Conservation (phyloP, 2,113 vertebrate genomes). For the Silurus meridionalis region DNA sequence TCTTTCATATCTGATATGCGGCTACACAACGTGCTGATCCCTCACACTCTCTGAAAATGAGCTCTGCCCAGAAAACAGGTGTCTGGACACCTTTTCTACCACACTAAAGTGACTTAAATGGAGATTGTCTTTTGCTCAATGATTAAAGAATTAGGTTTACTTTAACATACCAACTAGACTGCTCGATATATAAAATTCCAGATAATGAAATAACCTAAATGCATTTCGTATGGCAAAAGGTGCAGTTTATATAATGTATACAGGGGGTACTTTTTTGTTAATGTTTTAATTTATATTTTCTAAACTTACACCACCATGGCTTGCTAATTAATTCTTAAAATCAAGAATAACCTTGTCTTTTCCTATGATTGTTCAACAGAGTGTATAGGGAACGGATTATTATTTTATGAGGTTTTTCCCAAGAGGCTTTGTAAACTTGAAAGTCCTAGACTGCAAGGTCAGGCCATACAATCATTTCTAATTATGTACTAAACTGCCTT, state of each 20-base stretch:
- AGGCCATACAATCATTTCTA: slow-evolving; percentile 17
- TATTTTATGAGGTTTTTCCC: slow-evolving; percentile 35
- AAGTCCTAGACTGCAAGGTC: slow-evolving; percentile 26
- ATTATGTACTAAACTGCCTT: slow-evolving; percentile 29
- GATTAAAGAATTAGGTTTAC: neutral
- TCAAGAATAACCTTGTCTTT: neutral
- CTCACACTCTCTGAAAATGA: slow-evolving; percentile 8
- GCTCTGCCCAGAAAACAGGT: slow-evolving; percentile 24
- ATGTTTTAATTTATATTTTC: neutral
- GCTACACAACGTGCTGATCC: slow-evolving; percentile 10
- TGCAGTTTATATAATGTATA: neutral
- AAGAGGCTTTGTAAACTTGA: neutral
- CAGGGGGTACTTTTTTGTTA: neutral
- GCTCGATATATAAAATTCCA: neutral
- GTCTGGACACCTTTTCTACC: slow-evolving; percentile 19
- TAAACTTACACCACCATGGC: neutral
- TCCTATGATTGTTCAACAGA: neutral
- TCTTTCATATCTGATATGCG: slow-evolving; percentile 12
- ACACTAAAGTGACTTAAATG: neutral
- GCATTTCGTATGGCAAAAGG: neutral
- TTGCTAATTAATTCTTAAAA: neutral
- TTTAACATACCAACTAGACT: neutral
- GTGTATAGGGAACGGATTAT: slow-evolving; percentile 24
- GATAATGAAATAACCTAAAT: neutral
- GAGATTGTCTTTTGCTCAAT: neutral